phyloP scores from a whole-genome alignment of 2,113 vertebrate genomes.

The Mionectes macconnelli region DNA sequence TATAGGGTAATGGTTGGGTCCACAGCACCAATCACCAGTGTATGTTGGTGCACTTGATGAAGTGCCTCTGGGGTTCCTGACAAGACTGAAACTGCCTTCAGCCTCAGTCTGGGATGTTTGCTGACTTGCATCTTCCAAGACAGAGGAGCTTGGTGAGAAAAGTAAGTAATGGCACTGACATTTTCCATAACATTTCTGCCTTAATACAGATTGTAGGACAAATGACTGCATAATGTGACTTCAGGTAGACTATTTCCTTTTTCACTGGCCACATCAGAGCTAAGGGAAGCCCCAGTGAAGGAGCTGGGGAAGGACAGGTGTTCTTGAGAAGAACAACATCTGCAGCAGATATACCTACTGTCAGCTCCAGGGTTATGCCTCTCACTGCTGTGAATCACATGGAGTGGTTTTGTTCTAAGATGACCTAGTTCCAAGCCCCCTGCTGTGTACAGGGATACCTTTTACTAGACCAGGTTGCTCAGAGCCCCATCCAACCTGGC shows the following conservation, averaged over 20 bases:
- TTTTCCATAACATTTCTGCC: not conserved
- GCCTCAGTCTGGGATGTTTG: not conserved
- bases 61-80: not conserved
- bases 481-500: not conserved
- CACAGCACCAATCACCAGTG: not conserved
- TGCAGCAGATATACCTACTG: not conserved
- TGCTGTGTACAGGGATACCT: not conserved
- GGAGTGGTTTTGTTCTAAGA: not conserved
- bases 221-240: not conserved
- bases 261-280: not conserved
- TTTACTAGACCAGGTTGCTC: not conserved
- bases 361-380: not conserved
- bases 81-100: not conserved
- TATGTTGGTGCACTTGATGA: not conserved
- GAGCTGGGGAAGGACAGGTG: not conserved
- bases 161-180: not conserved
- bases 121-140: not conserved
- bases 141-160: not conserved
- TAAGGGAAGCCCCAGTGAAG: not conserved
- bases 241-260: not conserved
- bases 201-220: not conserved
- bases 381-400: not conserved
- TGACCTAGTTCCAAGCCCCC: not conserved
- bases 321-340: not conserved
- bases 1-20: not conserved